Conservation (phyloP, 2,113 vertebrate species). For the Diphyllodes magnificus region DNA sequence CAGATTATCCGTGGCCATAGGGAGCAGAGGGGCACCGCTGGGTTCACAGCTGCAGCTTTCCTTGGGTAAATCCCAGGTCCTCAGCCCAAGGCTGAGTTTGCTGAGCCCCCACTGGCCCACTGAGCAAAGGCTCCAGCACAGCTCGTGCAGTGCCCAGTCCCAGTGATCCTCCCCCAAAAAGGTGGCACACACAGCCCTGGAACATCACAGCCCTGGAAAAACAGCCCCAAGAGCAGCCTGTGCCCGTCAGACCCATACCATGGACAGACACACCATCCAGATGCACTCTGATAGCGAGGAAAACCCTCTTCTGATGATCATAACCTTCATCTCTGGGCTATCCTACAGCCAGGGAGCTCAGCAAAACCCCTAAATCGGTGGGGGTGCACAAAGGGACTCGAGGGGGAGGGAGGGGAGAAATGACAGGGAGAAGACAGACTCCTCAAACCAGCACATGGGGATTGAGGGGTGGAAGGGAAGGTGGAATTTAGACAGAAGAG, state of each 20-base stretch:
- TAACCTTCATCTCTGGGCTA: background rate
- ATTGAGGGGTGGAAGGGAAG: background rate
- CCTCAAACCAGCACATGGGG: background rate
- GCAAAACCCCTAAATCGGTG: fast-evolving
- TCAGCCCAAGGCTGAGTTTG: background rate
- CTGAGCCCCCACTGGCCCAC: fast-evolving
- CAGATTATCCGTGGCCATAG: background rate
- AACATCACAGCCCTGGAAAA: background rate
- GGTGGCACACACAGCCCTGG: fast-evolving
- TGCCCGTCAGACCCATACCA: fast-evolving
- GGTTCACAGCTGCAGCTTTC: background rate
- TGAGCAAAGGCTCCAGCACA: background rate
- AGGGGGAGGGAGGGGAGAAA: background rate
- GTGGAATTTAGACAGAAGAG: background rate
- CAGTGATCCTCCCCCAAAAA: background rate
- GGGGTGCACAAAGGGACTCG: background rate
- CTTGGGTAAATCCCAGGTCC: background rate
- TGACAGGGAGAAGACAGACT: background rate
- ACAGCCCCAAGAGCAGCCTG: fast-evolving
- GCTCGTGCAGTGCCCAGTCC: fast-evolving
- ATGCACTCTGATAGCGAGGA: fast-evolving
- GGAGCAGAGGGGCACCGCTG: background rate
- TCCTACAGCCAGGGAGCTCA: background rate
- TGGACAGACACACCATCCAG: fast-evolving
- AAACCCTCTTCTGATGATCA: background rate